phyloP scores from a whole-genome alignment of 2,797 vertebrate species.

The Chaenodraco wilsoni region DNA sequence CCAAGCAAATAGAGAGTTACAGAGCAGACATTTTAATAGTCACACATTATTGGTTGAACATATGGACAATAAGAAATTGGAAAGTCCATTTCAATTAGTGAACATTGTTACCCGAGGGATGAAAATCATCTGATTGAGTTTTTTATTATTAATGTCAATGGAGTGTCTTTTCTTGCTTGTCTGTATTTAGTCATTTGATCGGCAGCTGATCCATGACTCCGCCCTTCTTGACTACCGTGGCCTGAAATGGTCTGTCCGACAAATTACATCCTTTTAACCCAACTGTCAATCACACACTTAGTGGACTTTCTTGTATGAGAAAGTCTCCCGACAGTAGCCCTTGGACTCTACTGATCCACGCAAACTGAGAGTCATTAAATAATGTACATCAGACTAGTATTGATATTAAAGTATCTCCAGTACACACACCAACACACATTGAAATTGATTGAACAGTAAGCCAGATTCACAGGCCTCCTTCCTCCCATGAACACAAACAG shows the following conservation, averaged over 20 bases:
- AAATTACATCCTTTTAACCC: constrained; percentile 64
- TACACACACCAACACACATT: constrained; percentile 17
- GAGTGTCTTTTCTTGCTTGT: constrained; percentile 23
- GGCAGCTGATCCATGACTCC: constrained; percentile 47
- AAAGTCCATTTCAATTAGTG: constrained; percentile 32
- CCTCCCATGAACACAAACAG: constrained; percentile 11
- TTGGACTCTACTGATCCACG: constrained; percentile 17
- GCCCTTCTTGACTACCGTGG: background rate
- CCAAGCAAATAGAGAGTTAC: constrained; percentile 11
- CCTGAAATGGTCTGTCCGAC: constrained; percentile 52
- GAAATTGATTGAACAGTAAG: constrained; percentile 5
- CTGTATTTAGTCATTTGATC: constrained; percentile 50
- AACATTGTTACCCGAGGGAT: constrained; percentile 26
- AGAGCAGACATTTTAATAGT: constrained; percentile 19
- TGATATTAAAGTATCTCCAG: background rate
- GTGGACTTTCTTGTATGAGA: constrained; percentile 21
- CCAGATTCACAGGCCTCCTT: constrained; percentile 17
- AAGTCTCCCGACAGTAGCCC: constrained; percentile 4
- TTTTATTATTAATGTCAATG: constrained; percentile 45
- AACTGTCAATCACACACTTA: constrained; percentile 65
- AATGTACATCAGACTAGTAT: constrained; percentile 16
- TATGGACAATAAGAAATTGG: constrained; percentile 7
- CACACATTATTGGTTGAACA: constrained; percentile 28
- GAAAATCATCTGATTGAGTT: constrained; percentile 42
- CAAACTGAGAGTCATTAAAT: constrained; percentile 13